Conservation (phyloP, 2,797 vertebrate genomes). For the Choloepus didactylus region DNA sequence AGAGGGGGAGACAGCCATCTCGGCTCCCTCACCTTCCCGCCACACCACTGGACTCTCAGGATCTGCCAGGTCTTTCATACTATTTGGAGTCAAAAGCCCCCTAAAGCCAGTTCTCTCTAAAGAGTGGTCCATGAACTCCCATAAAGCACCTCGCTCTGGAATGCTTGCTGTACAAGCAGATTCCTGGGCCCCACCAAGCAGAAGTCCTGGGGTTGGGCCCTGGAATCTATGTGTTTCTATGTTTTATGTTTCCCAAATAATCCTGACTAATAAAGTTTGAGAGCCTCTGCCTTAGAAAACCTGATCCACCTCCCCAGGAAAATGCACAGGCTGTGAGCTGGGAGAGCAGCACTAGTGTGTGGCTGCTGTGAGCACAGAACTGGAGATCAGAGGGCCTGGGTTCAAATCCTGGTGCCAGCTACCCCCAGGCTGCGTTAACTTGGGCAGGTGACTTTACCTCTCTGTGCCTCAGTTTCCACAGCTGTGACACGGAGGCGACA, state of each 20-base stretch:
- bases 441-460: background rate
- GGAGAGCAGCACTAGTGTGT: background rate
- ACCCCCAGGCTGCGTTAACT: background rate
- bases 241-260: background rate
- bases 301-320: background rate
- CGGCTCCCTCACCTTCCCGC: background rate
- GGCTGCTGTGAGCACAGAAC: background rate
- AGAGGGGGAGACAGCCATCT: background rate
- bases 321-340: accelerated
- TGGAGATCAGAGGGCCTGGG: too few species aligned
- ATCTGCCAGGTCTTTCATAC: background rate
- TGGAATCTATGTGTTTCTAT: background rate
- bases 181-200: background rate
- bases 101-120: background rate
- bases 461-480: background rate
- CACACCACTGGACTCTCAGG: background rate
- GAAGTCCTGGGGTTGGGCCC: background rate
- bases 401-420: background rate
- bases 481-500: background rate
- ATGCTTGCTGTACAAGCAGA: background rate
- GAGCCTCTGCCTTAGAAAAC: background rate
- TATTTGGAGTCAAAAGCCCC: background rate
- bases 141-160: background rate
- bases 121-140: background rate
- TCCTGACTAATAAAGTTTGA: background rate